Evolutionary conservation across 2,888 invertebrate genomes (phyloP).

Genomic region (Napeogenes sylphis): DNA sequence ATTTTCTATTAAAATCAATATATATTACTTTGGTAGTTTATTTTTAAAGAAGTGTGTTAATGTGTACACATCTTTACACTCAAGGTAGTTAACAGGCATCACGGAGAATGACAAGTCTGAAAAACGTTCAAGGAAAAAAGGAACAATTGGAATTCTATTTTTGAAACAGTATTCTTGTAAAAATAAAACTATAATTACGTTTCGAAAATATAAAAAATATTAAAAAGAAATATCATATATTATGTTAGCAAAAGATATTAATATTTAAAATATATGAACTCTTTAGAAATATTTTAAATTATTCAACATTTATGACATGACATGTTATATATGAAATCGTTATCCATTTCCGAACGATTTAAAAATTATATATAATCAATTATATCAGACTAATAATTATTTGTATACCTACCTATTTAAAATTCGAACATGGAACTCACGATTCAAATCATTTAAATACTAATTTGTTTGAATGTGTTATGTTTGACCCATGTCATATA

Average conservation of each 20-base stretch:
- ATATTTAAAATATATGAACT: too few relatives aligned
- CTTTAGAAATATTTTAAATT: neutral
- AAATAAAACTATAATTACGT: neutral
- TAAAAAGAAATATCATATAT: too few relatives aligned
- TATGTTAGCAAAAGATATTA: too few relatives aligned
- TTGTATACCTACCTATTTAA: neutral
- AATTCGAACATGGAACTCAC: slow-evolving; percentile 1
- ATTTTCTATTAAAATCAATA: too few relatives aligned
- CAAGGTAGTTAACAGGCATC: slow-evolving; percentile 7
- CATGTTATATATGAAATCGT: neutral
- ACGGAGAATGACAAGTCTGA: slow-evolving; percentile 14
- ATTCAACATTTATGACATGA: neutral
- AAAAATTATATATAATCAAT: neutral
- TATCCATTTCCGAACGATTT: slow-evolving; percentile 1
- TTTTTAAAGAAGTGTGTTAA: neutral
- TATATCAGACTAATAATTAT: neutral
- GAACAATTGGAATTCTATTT: slow-evolving; percentile 19
- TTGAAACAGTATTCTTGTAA: slow-evolving; percentile 24
- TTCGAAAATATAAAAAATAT: slow-evolving; percentile 27
- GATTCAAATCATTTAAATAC: slow-evolving; percentile 3
- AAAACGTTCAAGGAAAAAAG: slow-evolving; percentile 17
- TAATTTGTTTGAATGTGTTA: slow-evolving; percentile 14
- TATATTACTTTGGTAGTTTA: too few relatives aligned
- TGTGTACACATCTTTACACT: slow-evolving; percentile 10
- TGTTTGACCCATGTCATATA: slow-evolving; percentile 14